Evolutionary conservation across 1,140 invertebrate species (phyloP), one percentile per base, ranked within the genome.

Genomic region (Cherax destructor): DNA sequence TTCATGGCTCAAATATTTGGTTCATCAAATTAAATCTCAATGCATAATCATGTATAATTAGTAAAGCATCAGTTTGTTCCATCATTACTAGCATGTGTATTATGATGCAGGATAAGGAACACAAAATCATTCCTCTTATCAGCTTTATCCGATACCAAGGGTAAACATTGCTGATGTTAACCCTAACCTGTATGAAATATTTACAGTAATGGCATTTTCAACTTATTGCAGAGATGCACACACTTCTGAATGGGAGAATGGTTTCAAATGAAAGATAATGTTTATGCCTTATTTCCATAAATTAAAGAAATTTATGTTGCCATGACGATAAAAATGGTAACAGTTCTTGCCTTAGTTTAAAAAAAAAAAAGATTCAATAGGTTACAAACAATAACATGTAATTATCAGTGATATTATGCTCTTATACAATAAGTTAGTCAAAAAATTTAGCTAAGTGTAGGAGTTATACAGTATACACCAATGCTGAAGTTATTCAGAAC

Each of bases 1-100:
- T 21, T 81, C 79, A 18, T 56, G 79, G 79, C 56, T 56, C 79
- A 81, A 81, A 81, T 30, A 56, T 81, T 81, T 80, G 47, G 16
- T 80, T 80, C 52, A 80, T 11, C 41, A 52, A 52, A n/a, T 11
- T 30, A 52, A 80, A 80, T 56, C 7, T 0, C 21, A 10, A 81
- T 24, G 21, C 10, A 80, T 56, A 81, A 65, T 16, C 18, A 21
- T 65, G 18, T 21, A 16, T 65, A 13, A 65, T 65, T 65, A n/a
- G 7, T 74, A 21, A 24, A 30, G 3, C n/a, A 24, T 74, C 69
- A 74, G 69, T 30, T 24, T 74, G 21, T 74, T 74, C 7, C 5
- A 30, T 30, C 24, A 74, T 74, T 74, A 5, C 69, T 21, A 74
- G 69, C 69, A 24, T 74, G 69, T 74, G 24, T 24, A 74, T 24